Conservation (phyloP, 2,797 vertebrate genomes). For the Synanceia verrucosa region DNA sequence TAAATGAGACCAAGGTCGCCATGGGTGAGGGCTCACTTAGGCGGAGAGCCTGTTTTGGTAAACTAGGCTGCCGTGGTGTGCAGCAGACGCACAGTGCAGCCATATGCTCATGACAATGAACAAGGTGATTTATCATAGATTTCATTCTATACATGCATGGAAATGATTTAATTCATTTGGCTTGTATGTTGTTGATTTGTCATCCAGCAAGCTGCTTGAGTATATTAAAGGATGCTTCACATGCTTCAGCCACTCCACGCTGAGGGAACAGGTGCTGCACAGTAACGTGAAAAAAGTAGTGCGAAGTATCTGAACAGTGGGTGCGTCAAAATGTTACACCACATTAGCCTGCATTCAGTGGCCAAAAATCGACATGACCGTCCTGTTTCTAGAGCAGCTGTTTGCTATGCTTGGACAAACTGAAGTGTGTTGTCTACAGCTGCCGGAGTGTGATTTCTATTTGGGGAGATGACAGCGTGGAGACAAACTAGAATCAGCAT, state of each 20-base stretch:
- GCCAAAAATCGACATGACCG: not conserved
- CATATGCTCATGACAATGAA: not conserved
- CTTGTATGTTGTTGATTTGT: not conserved
- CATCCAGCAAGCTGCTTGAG: not conserved
- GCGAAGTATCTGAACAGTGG: not conserved
- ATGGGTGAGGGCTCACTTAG: conserved; percentile 25
- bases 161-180: not conserved
- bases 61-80: not conserved
- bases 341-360: conserved; percentile 8
- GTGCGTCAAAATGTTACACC: not conserved
- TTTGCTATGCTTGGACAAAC: conserved; percentile 1
- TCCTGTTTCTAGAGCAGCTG: conserved; percentile 18
- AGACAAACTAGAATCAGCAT: not conserved
- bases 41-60: conserved; percentile 31
- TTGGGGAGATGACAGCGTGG: not conserved
- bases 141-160: not conserved
- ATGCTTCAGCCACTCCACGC: not conserved
- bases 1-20: conserved; percentile 49
- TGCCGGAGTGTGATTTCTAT: conserved; percentile 5
- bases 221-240: not conserved
- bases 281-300: not conserved
- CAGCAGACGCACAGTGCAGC: conserved; percentile 1
- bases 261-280: not conserved
- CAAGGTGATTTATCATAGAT: not conserved
- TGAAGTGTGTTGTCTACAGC: conserved; percentile 23